Percentiles rank a stretch among this genome's conserved stretches.
phyloP scores from a whole-genome alignment of 1,140 invertebrate genomes.

The Parapsyche elsis region DNA sequence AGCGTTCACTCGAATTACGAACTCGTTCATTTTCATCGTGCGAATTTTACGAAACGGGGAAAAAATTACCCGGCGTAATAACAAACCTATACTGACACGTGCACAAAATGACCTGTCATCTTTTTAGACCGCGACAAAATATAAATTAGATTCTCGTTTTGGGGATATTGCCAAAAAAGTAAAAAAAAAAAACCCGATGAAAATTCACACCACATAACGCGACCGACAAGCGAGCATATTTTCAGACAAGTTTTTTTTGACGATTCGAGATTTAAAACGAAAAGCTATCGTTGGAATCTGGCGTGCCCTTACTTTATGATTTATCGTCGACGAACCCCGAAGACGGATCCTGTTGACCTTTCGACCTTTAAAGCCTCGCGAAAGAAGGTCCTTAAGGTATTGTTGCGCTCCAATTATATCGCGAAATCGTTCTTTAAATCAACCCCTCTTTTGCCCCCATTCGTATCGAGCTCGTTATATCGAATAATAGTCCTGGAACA shows the following conservation, averaged over 20 bases:
- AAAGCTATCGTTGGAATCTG: background rate
- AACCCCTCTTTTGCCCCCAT: too few species aligned
- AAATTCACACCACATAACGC: too few species aligned
- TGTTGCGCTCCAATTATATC: background rate
- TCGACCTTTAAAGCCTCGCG: background rate
- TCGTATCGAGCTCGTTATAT: too few species aligned
- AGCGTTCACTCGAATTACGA: too few species aligned
- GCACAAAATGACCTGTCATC: background rate
- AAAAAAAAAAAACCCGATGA: too few species aligned
- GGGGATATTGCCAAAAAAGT: too few species aligned
- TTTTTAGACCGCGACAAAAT: too few species aligned
- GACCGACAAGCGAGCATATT: too few species aligned
- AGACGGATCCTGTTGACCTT: conserved; percentile 7
- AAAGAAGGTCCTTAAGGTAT: background rate
- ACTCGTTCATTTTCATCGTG: background rate
- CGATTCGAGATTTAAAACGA: background rate
- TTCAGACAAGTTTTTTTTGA: too few species aligned
- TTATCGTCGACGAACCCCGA: background rate
- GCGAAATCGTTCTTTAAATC: too few species aligned
- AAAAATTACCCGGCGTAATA: background rate
- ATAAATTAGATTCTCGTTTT: too few species aligned
- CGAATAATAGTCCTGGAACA: too few species aligned
- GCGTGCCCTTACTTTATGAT: background rate
- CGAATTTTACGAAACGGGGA: background rate
- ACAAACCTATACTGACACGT: background rate